Evolutionary conservation across 2,797 vertebrate genomes (phyloP), one percentile per base, ranked within the genome.

Genomic region (Orestias chungarensis): DNA sequence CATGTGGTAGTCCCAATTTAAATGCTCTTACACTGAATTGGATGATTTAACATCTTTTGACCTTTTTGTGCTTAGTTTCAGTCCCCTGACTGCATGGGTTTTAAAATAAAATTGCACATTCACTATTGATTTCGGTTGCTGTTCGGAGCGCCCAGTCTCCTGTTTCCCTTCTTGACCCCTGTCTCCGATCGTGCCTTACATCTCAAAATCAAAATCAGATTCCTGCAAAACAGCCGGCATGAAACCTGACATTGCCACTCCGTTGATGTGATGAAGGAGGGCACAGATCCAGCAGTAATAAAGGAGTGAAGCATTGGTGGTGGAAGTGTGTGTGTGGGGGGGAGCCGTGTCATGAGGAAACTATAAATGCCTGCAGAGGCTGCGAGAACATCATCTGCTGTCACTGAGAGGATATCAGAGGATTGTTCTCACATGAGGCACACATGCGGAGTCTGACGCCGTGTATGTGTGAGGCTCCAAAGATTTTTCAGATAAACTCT

Each of bases 401-500:
- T 93, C 88, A 86, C 76, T 93, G 89, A 25, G 69, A 84, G 86
- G 84, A 89, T 91, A 90, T 91, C 88, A 90, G 82, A 88, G 87
- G 82, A 83, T 87, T 84, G 79, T 79, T 88, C 82, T 91, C 92
- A 93, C 90, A 83, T 92, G 93, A 93, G 85, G 71, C 76, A 10
- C 92, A 93, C 89, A 93, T 92, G 92, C 82, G 82, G 65, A 52
- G 64, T 25, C 59, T 42, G 38, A 42, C 38, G 40, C 23, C 61
- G 50, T 78, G 44, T 78, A 73, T 70, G 66, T 62, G 79, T 62
- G 70, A 83, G 79, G 88, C 89, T 89, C 86, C 85, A 86, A 85
- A 86, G 89, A 92, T 91, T 94, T 94, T 64, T 94, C 95, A 95
- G 93, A 95, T 94, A 93, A 83, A 78, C 81, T 89, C 92, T 92